These are phyloP conservation scores for Carettochelys insculpta DNA, from an alignment of 2,113 vertebrate species.

Conservation along the genomic window DNA sequence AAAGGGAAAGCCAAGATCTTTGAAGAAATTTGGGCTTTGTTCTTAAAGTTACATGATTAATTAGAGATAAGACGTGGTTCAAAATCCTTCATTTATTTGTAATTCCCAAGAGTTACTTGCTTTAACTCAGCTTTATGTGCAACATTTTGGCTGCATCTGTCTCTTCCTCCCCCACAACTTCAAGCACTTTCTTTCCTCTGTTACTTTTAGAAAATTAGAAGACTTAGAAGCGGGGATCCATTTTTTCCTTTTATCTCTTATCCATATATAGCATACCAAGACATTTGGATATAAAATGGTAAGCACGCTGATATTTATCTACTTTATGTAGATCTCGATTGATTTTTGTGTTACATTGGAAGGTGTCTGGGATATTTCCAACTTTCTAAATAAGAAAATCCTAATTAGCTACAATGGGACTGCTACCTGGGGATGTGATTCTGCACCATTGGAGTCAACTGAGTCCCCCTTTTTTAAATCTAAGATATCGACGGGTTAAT, in stretches of 20 bases:
- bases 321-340: neutral
- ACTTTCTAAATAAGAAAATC: neutral
- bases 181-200: no score
- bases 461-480: neutral
- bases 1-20: neutral
- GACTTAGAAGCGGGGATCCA: neutral
- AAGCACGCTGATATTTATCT: neutral
- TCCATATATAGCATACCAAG: neutral
- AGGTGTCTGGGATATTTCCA: constrained; percentile 8
- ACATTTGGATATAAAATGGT: neutral
- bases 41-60: constrained; percentile 41
- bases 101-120: neutral
- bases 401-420: neutral
- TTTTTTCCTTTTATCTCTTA: constrained; percentile 4
- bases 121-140: neutral
- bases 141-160: neutral
- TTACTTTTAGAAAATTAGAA: neutral
- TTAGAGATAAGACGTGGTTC: constrained; percentile 19
- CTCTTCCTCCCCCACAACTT: neutral
- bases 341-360: constrained; percentile 4
- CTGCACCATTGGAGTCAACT: neutral
- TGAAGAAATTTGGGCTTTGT: constrained; percentile 17
- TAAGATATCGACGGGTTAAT: constrained; percentile 6
- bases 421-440: neutral
- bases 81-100: constrained; percentile 27